Evolutionary conservation across 2,113 vertebrate species (phyloP), one percentile per base, ranked within the genome.

Genomic region (Progne subis): DNA sequence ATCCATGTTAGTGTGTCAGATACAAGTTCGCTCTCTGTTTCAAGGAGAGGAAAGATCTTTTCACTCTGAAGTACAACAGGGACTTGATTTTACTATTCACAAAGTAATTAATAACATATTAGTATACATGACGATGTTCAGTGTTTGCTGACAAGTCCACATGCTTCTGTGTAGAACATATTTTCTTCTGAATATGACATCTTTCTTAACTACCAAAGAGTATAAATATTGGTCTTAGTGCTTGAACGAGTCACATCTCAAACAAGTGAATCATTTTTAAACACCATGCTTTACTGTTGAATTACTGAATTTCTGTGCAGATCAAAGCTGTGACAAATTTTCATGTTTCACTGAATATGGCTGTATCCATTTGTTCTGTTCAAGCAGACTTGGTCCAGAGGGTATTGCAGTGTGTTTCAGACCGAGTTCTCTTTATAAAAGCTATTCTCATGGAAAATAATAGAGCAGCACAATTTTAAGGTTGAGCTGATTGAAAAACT

Each of bases 111-210:
- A 86, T 93, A 96, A n/a, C 1, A 0, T 70, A 81, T 86, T 92
- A 80, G 59, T 55, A 74, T 80, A 88, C 82, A 63, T 80, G 89
- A 94, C 75, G 82, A 47, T 53, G 47, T 82, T 81, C 31, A 20
- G 14, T 96, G 85, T 94, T 94, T 92, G 92, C 91, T 88, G 94
- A 92, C 63, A 93, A 94, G 79, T 88, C 90, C 92, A 83, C 85
- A 78, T 83, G 88, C 63, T 90, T 93, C 76, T 88, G n/a, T 29
- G 49, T n/a, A 41, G 71, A 92, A 93, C 79, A 83, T 82, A 90
- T 78, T 90, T 96, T 90, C 59, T 88, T 70, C 31, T 60, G 82
- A 93, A 53, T 82, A 39, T 18, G 41, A 81, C 85, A 92, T 94
- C 82, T 96, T 78, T 94, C 86, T 90, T 88, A 94, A n/a, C 67